Conservation (phyloP, 2,797 vertebrate species). For the Enoplosus armatus region DNA sequence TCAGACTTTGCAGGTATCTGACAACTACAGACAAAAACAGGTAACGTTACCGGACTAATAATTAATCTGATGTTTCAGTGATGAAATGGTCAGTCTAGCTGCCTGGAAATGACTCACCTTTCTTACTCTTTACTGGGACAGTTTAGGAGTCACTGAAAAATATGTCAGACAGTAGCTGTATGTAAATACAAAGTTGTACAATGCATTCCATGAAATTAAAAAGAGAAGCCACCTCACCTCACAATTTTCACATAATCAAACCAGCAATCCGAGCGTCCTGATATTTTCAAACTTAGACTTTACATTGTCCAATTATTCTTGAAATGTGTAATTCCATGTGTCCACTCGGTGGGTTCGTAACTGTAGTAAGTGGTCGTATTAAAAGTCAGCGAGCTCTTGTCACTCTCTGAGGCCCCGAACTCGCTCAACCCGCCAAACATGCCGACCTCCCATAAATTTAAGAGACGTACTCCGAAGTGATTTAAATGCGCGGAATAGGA, state of each 20-base stretch:
- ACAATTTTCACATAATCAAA: not conserved
- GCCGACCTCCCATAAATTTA: too few relatives aligned
- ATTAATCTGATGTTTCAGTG: too few relatives aligned
- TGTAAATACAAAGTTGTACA: too few relatives aligned
- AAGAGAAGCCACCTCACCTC: not conserved
- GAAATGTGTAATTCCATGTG: accelerated
- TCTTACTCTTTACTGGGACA: too few relatives aligned
- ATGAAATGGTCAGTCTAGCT: too few relatives aligned
- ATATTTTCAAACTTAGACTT: not conserved
- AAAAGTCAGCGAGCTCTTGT: not conserved
- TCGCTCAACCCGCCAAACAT: not conserved
- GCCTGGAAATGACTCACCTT: not conserved
- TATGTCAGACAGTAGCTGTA: too few relatives aligned
- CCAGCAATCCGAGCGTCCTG: not conserved
- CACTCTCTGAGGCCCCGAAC: not conserved
- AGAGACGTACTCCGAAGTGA: too few relatives aligned
- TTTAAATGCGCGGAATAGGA: not conserved
- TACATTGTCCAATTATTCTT: not conserved
- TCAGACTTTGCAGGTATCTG: not conserved
- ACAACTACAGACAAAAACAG: not conserved
- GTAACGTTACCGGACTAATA: not conserved
- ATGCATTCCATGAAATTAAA: not conserved
- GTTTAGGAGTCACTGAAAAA: too few relatives aligned
- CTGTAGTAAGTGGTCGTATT: not conserved
- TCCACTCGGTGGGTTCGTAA: not conserved